Percentiles rank a stretch among this genome's conserved stretches.
Conservation (phyloP, 2,797 vertebrate species). For the Lepilemur ruficaudatus region DNA sequence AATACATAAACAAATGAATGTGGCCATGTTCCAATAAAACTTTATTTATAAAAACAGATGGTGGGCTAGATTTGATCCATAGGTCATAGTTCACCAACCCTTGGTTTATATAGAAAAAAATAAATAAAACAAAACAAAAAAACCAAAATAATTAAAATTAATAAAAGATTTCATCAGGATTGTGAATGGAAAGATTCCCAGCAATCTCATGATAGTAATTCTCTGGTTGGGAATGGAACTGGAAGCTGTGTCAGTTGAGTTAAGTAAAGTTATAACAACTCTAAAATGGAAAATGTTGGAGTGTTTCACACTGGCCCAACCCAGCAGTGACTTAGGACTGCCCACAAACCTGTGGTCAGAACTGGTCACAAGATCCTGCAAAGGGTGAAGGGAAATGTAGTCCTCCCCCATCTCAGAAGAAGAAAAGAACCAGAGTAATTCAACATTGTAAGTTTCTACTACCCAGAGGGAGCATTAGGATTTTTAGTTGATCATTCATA, state of each 20-base stretch:
- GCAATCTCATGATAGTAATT: background rate
- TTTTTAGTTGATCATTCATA: background rate
- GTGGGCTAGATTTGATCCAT: background rate
- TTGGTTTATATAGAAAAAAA: background rate
- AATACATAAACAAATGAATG: background rate
- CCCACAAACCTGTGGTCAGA: background rate
- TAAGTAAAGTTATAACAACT: background rate
- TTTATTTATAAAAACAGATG: background rate
- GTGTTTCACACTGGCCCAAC: background rate
- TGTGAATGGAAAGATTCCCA: background rate
- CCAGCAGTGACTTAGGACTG: background rate
- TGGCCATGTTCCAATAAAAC: background rate
- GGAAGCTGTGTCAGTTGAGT: background rate
- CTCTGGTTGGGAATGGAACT: background rate
- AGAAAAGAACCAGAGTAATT: background rate
- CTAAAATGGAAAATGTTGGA: background rate
- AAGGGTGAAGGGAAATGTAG: background rate
- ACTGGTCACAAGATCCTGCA: background rate
- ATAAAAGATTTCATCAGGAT: background rate
- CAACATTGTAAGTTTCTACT: background rate
- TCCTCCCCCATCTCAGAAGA: background rate
- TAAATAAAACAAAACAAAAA: background rate
- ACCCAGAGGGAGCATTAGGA: background rate
- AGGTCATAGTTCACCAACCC: background rate
- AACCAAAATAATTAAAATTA: background rate